Conservation (phyloP, 2,797 vertebrate genomes). For the Squalus acanthias region DNA sequence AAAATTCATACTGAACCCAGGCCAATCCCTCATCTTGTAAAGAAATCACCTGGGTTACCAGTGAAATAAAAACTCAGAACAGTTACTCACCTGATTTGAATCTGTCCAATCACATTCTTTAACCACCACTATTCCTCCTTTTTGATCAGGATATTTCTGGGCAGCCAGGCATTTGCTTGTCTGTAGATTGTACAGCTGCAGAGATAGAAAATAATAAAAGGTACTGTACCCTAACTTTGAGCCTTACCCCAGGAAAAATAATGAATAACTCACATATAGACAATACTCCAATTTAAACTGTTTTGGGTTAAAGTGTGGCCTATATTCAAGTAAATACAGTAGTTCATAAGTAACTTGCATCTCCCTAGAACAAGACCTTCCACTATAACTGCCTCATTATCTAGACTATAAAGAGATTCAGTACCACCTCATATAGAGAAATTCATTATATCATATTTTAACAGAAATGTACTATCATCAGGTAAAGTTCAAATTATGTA, state of each 20-base stretch:
- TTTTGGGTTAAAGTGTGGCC: neutral
- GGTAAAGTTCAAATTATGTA: neutral
- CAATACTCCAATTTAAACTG: neutral
- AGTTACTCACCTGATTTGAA: conserved; percentile 65
- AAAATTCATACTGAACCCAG: neutral
- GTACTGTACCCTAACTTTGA: neutral
- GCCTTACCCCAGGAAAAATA: neutral
- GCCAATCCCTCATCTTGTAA: neutral
- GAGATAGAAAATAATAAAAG: conserved; percentile 30
- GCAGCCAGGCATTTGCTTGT: conserved; percentile 76
- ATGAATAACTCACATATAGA: neutral
- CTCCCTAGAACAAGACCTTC: neutral
- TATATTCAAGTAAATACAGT: neutral
- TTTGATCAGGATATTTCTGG: conserved; percentile 85
- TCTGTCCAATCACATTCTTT: conserved; percentile 73
- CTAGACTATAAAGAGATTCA: neutral
- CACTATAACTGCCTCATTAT: neutral
- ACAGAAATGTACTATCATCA: neutral
- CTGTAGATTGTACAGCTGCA: conserved; percentile 75
- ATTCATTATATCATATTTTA: neutral
- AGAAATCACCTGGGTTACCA: neutral
- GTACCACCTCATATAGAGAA: neutral
- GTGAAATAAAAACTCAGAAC: neutral
- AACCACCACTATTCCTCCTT: conserved; percentile 77
- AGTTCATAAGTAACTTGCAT: neutral